Evolutionary conservation across 2,113 vertebrate species (phyloP), one percentile per base, ranked within the genome.

Genomic region (Ailuropoda melanoleuca): DNA sequence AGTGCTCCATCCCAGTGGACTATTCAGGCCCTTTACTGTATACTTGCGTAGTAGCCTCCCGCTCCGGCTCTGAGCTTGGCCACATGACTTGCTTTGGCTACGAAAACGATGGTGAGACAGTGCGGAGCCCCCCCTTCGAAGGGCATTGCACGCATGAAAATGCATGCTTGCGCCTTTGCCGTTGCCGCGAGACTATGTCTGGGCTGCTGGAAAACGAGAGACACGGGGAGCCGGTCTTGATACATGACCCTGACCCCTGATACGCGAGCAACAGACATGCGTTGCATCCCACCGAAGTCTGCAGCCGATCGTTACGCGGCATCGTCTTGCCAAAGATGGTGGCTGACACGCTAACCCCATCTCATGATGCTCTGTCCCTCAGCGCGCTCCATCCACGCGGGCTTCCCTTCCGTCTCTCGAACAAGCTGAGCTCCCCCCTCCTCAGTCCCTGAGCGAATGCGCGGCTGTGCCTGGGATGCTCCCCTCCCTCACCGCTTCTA

Each of bases 381-480:
- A 3, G 4, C 26, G 39, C 0, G 1, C 39, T 6, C 1, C 5
- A 39, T 31, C 31, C 39, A 23, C 12, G 11, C 17, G 1, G 53
- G 8, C 55, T 37, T 92, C 53, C n/a, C 14, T 81, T 72, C 34
- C 14, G 74, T 18, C 26, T 21, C 21, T 62, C 24, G 13, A 60
- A 62, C 13, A 53, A 72, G 19, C 11, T 14, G 46, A 12, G 0
- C 19, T 15, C 46, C 9, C 58, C 53, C 77, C 34, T 56, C 58
- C 31, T 56, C 17, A 21, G n/a, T 29, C 66, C 60, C 72, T 15
- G 8, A 31, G 58, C 1, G 2, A 72, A 58, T 31, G 15, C 12
- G 37, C 31, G 19, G 18, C 29, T 84, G 68, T 53, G 34, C 53
- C 34, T 37, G 34, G 3, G 64, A 12, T 1, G 6, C 1, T 6